Evolutionary conservation across 2,888 invertebrate species (phyloP), one percentile per base, ranked within the genome.

Genomic region (Ophonus ardosiacus): DNA sequence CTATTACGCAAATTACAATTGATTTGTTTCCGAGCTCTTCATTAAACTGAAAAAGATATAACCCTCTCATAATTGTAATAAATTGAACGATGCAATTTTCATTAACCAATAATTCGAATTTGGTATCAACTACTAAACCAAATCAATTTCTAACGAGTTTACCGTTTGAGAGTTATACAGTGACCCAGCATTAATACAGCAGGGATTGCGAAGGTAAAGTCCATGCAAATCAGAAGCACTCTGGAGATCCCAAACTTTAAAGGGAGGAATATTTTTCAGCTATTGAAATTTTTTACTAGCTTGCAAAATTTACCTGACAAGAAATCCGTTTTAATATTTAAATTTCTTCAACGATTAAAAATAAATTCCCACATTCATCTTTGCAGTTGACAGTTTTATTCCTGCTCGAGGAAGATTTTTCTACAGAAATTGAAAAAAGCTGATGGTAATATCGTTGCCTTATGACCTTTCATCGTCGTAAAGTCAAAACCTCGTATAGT

Each of bases 181-280:
- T 74, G 71, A 74, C 71, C 71, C 43, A 18, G 13, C 7, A 13
- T 43, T 15, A 17, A 15, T 68, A 18, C 31, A 31, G 7, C 59
- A 17, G n/a, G 18, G 15, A 43, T 21, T 43, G 10, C 15, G 43
- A 18, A 43, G 17, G 71, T 43, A 43, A 74, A 68, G 7, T 74
- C 17, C 10, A 74, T 74, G 71, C 43, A 74, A 74, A 74, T 74
- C 71, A 74, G 18, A 74, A 40, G 18, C 71, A 43, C 71, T 40
- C 6, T 31, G 31, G 31, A 31, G 31, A 1, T 4, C 17, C 10
- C 40, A 74, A 74, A 40, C 43, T 71, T 18, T 18, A 40, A 74
- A 74, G 18, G 71, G 43, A 74, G 43, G 71, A 74, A 74, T 74
- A 74, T 74, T 74, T 65, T 43, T 74, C 71, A 21, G 17, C 71